These are phyloP conservation scores for Drosophila biarmipes DNA, from an alignment of 1,140 invertebrate genomes.

Conservation along the genomic window DNA sequence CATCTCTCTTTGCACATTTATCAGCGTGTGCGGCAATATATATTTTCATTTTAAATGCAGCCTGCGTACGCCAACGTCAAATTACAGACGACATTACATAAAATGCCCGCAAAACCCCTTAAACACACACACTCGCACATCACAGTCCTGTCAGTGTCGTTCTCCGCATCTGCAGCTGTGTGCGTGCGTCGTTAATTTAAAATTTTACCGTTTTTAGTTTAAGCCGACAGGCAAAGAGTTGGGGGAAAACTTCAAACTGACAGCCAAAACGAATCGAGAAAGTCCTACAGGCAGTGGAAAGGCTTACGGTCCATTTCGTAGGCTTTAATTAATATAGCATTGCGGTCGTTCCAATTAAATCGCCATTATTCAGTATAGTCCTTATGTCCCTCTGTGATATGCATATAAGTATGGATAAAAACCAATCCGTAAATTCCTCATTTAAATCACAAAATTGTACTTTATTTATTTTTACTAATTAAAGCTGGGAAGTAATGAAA, in stretches of 20 bases:
- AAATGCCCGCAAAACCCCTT: slow-evolving; percentile 53
- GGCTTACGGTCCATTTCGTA: neutral
- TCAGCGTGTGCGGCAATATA: slow-evolving; percentile 25
- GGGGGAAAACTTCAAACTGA: slow-evolving; percentile 9
- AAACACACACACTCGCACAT: slow-evolving; percentile 3
- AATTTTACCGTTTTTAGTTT: slow-evolving; percentile 73
- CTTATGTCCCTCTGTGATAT: too few species aligned
- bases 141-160: slow-evolving; percentile 29
- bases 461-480: neutral
- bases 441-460: neutral
- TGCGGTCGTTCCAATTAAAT: neutral
- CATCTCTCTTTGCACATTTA: slow-evolving; percentile 16
- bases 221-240: slow-evolving; percentile 44
- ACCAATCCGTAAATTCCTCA: neutral
- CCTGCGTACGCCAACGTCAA: slow-evolving; percentile 68
- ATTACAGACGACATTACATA: slow-evolving; percentile 75
- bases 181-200: slow-evolving; percentile 66
- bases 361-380: neutral
- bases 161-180: slow-evolving; percentile 12
- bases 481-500: too few species aligned
- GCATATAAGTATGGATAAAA: neutral
- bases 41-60: slow-evolving; percentile 70
- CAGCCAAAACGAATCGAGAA: slow-evolving; percentile 35
- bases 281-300: slow-evolving; percentile 10
- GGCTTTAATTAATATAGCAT: neutral